phyloP scores from a whole-genome alignment of 2,797 vertebrate species.

The Geotrypetes seraphini region DNA sequence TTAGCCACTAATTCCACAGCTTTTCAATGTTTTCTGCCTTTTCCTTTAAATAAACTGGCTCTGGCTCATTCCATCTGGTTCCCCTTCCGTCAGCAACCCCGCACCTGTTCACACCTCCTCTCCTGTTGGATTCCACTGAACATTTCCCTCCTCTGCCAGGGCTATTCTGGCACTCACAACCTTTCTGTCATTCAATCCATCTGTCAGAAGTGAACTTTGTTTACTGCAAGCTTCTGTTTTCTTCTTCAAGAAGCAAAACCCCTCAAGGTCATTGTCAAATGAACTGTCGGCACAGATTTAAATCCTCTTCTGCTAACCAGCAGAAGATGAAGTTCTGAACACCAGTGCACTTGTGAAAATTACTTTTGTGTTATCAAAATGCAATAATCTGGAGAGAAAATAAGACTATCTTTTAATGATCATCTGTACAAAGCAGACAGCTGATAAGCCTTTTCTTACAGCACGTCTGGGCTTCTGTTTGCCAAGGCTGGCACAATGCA shows the following conservation, averaged over 20 bases:
- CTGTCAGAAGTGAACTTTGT: conserved; percentile 99
- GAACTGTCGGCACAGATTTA: conserved; percentile 72
- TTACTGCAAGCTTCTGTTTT: conserved; percentile 96
- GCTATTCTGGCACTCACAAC: conserved; percentile 97
- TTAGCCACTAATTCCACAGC: conserved; percentile 75
- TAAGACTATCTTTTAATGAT: conserved; percentile 40
- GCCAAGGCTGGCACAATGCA: conserved; percentile 14
- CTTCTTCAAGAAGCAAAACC: conserved; percentile 96
- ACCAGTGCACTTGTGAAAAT: conserved; percentile 47
- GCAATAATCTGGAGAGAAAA: conserved; percentile 46
- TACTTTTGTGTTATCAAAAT: conserved; percentile 30
- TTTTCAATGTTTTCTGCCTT: conserved; percentile 83
- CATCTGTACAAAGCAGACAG: conserved; percentile 36
- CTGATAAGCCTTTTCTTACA: conserved; percentile 30
- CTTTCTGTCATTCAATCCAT: conserved; percentile 99
- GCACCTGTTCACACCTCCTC: conserved; percentile 99
- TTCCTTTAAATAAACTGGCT: conserved; percentile 99
- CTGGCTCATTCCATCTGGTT: conserved; percentile 99
- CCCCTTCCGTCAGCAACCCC: conserved; percentile 99
- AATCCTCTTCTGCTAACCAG: conserved; percentile 57
- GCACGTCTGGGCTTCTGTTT: conserved; percentile 22
- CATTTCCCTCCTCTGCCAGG: conserved; percentile 94
- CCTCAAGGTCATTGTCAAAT: conserved; percentile 85
- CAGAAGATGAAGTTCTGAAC: conserved; percentile 53
- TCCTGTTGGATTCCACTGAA: conserved; percentile 98